Evolutionary conservation across 2,113 vertebrate species (phyloP), one percentile per base, ranked within the genome.

Genomic region (Xiphias gladius): DNA sequence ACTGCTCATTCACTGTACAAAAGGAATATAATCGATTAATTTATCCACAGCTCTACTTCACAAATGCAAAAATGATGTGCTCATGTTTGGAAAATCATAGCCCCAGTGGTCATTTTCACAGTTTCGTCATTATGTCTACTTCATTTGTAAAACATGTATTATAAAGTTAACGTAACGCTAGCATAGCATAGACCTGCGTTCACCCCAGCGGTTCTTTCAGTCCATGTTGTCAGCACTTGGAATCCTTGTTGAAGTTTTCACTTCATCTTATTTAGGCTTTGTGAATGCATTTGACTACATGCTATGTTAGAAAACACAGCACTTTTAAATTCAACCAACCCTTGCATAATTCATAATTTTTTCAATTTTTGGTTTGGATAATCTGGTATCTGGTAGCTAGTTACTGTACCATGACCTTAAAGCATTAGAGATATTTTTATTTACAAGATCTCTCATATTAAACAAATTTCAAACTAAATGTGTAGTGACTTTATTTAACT

Each of bases 21-120:
- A 58, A 82, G 58, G 75, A 85, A 88, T 73, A 76, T 69, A 81
- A 54, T 54, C 24, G 32, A 59, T 74, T n/a, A 3, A 71, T 86
- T 82, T 79, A 83, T 62, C 78, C 66, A 62, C 80, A 87, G 75
- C 55, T 55, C 54, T 59, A 77, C 66, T 80, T 80, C 30, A 64
- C 82, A 89, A 89, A 89, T 85, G 83, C 73, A 83, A 76, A 91
- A 89, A 87, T 41, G 37, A 61, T 83, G 69, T 79, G 52, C 63
- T 58, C 52, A 12, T 71, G 55, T 67, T 79, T 70, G 9, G 19
- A 65, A 57, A 67, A 78, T 41, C 35, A 48, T 8, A 22, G 32
- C 12, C 17, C 20, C n/a, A 32, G 28, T 24, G 8, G 9, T 41
- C 1, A n/a, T 48, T 65, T 72, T 57, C 37, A 65, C 66, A 52